phyloP scores from a whole-genome alignment of 2,797 vertebrate genomes.

The Microtus agrestis region DNA sequence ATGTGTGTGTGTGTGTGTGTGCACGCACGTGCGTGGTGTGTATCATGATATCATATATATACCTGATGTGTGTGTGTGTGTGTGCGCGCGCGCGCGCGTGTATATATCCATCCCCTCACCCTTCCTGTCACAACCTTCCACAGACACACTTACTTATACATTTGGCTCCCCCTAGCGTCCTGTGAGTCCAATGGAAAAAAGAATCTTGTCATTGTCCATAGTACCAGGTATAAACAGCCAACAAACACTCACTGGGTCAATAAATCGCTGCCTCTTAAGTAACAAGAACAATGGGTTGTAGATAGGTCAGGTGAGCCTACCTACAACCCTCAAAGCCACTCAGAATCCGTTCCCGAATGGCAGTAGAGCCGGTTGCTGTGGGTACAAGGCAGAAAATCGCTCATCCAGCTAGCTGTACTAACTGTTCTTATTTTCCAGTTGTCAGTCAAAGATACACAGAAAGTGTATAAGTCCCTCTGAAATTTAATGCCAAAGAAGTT shows the following conservation, averaged over 20 bases:
- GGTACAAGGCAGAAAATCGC: background rate
- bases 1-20: no score
- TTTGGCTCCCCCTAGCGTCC: slow-evolving; percentile 73
- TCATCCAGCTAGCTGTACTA: background rate
- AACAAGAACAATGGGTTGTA: background rate
- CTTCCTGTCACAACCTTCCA: background rate
- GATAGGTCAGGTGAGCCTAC: background rate
- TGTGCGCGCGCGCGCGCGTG: fast-evolving
- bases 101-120: background rate
- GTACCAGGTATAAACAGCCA: background rate
- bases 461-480: background rate
- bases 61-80: no score
- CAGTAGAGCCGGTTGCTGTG: no score
- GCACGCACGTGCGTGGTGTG: no score
- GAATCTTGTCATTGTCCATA: background rate
- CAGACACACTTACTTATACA: background rate
- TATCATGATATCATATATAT: no score
- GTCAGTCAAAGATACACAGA: background rate
- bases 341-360: no score
- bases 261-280: background rate
- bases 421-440: background rate
- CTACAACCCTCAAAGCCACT: background rate
- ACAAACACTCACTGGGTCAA: background rate
- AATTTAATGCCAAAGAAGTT: slow-evolving; percentile 28
- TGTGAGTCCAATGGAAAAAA: background rate